Conservation (phyloP, 2,797 vertebrate species). For the Pyrocephalus nanus region DNA sequence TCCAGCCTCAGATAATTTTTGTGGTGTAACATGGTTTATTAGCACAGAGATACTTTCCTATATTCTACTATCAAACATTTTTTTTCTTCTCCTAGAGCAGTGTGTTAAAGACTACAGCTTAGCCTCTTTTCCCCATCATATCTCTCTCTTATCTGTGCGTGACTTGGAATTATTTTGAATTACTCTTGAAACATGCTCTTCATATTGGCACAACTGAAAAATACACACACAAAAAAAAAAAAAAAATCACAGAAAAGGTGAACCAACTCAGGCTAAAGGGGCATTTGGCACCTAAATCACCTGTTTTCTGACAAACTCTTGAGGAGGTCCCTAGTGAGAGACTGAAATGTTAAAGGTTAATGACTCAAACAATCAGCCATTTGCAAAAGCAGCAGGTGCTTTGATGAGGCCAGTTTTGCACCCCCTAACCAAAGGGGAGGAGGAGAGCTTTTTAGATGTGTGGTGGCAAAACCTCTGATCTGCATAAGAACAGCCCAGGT, state of each 20-base stretch:
- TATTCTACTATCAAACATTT: background rate
- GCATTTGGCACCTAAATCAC: background rate
- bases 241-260: background rate
- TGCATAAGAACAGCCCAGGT: background rate
- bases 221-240: too few relatives aligned
- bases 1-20: background rate
- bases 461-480: background rate
- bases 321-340: background rate
- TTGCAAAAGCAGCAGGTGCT: background rate
- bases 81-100: background rate
- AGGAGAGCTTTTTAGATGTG: background rate
- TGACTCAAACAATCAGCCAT: background rate
- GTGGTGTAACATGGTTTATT: background rate
- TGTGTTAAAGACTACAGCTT: background rate
- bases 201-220: background rate
- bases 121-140: background rate
- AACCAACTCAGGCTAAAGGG: fast-evolving
- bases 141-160: background rate
- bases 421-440: background rate
- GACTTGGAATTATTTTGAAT: background rate
- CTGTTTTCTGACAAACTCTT: background rate
- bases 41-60: background rate
- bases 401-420: background rate
- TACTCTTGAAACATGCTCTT: background rate
- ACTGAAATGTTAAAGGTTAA: background rate